phyloP scores from a whole-genome alignment of 2,113 vertebrate species.

The Solenodon paradoxus region DNA sequence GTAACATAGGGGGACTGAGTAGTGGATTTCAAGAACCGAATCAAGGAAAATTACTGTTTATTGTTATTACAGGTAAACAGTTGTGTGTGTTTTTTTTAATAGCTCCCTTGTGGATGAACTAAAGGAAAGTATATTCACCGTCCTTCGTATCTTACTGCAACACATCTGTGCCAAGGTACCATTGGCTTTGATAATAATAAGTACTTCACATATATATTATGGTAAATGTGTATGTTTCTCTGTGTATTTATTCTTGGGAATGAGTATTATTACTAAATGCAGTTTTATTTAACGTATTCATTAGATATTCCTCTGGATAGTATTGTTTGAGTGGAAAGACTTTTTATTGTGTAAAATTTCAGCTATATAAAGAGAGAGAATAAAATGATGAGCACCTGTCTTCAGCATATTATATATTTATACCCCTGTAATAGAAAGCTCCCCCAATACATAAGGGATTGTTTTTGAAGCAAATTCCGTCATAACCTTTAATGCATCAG shows the following conservation, averaged over 20 bases:
- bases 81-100: slow-evolving; percentile 39
- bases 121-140: slow-evolving; percentile 83
- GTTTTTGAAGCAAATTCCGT: not conserved
- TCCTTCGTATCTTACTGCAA: slow-evolving; percentile 90
- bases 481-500: not conserved
- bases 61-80: not conserved
- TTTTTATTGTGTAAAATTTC: not conserved
- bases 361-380: not conserved
- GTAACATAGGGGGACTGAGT: not conserved
- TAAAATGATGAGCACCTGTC: not conserved
- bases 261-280: not conserved
- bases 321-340: not conserved
- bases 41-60: not conserved
- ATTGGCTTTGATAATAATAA: not conserved
- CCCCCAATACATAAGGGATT: not conserved
- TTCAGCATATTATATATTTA: not conserved
- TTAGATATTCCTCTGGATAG: not conserved
- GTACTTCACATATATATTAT: not conserved
- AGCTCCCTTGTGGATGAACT: slow-evolving; percentile 90
- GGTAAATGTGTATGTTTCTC: not conserved
- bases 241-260: not conserved
- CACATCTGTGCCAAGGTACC: slow-evolving; percentile 94
- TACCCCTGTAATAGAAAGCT: not conserved
- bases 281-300: not conserved
- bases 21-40: not conserved